Conservation (phyloP, 2,797 vertebrate genomes). For the Chlorospingus flavigularis region DNA sequence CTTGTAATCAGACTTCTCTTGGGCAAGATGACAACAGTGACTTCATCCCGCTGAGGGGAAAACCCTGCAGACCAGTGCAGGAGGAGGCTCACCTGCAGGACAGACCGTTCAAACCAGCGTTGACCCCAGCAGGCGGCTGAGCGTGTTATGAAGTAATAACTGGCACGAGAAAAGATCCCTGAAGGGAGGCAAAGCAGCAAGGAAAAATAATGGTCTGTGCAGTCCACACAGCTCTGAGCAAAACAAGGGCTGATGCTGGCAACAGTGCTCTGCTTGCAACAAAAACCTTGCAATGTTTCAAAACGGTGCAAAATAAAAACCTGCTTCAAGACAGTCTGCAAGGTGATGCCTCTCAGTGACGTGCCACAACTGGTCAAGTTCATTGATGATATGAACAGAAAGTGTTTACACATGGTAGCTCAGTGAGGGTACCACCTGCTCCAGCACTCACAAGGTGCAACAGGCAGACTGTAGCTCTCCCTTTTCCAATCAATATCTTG, state of each 20-base stretch:
- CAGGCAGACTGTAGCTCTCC: not conserved
- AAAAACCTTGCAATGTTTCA: not conserved
- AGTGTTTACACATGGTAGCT: not conserved
- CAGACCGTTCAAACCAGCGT: not conserved
- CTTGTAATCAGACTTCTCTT: not conserved
- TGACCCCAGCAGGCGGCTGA: not conserved
- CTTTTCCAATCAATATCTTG: not conserved
- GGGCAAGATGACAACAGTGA: not conserved
- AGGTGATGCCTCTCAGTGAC: not conserved
- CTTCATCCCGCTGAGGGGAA: not conserved
- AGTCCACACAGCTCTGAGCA: not conserved
- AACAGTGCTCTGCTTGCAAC: not conserved
- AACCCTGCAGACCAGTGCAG: not conserved
- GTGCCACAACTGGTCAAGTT: not conserved
- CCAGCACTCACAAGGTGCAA: not conserved
- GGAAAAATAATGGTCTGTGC: not conserved
- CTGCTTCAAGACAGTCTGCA: not conserved
- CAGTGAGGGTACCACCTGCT: not conserved
- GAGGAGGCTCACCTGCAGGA: constrained; percentile 13
- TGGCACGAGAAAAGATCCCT: not conserved
- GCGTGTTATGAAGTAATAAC: not conserved
- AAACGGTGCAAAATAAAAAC: not conserved
- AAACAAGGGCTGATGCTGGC: not conserved
- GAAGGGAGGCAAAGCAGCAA: not conserved
- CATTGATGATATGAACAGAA: rapidly evolving